Base-by-base conservation (phyloP, 2,113 vertebrate species). In the Sitta europaea region DNA sequence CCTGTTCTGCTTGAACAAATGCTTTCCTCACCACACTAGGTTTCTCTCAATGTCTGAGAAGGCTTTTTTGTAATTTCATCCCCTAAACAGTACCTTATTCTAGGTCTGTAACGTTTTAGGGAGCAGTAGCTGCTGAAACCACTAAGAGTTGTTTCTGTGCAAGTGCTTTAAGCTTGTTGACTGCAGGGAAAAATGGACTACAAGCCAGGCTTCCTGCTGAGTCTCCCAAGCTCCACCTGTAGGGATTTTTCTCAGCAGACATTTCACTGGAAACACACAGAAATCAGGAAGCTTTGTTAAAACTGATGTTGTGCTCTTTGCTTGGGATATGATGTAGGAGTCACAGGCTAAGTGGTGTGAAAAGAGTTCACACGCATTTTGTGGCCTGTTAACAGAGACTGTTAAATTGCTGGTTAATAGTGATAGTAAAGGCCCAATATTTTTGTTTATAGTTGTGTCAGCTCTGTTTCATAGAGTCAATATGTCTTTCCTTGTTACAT, bases 181-280 rank as follows among this genome's bases (percentile, higher is more conserved):
- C 35, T 35, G 38, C 16, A 51, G 71, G 58, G 62, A 78, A 59
- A 42, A 29, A 42, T 4, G 14, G 33, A 62, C 6, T 11, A 4
- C 1, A 10, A 51, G 22, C 6, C 53, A 35, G 31, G n/a, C 45
- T 75, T 90, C 59, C 29, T 35, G 42, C 6, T 0, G 0, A 5
- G 17, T 62, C 36, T 75, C n/a, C 67, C 71, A 70, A 8, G 16
- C 40, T 75, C 51, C 19, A 36, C 17, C 29, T 31, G 17, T 1
- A 75, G 38, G 35, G 43, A 28, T 84, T 63, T 67, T 84, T 23
- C 22, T 88, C 29, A 24, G 25, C n/a, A 63, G 43, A 9, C 29
- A 24, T 55, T 66, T 67, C 22, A 67, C 40, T 55, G 40, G 27
- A 71, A 75, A 24, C 25, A 20, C 36, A 17, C 35, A 88, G 62